Conservation (phyloP, 2,113 vertebrate species). For the Zootoca vivipara region DNA sequence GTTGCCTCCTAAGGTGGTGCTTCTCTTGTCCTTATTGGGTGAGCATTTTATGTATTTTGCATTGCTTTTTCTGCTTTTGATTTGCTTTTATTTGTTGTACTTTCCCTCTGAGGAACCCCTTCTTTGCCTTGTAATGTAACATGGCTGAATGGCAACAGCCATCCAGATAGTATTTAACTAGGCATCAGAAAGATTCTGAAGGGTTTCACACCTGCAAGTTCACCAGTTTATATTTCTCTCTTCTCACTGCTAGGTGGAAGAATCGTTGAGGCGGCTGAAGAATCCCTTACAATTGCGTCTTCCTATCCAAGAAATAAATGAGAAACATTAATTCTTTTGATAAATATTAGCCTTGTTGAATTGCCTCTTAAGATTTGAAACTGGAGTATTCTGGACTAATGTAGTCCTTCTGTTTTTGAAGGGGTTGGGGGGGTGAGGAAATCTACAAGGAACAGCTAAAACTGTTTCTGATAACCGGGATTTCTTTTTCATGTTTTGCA, state of each 20-base stretch:
- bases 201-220: neutral
- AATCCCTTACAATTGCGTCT: constrained; percentile 78
- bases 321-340: constrained; percentile 70
- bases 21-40: too few relatives aligned
- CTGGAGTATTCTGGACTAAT: constrained; percentile 51
- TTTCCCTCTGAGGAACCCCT: neutral
- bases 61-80: neutral
- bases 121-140: neutral
- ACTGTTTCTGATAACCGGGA: constrained; percentile 11
- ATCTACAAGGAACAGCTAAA: constrained; percentile 55
- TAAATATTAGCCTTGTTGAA: constrained; percentile 20
- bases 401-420: neutral
- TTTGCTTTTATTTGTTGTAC: neutral
- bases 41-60: too few relatives aligned
- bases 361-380: constrained; percentile 35
- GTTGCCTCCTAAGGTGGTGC: too few relatives aligned
- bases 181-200: neutral
- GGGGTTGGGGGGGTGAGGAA: constrained; percentile 21
- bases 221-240: constrained; percentile 18
- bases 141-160: neutral
- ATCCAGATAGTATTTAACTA: neutral
- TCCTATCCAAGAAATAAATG: constrained; percentile 78
- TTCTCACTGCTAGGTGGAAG: constrained; percentile 78
- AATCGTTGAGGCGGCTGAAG: constrained; percentile 81
- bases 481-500: neutral